phyloP scores from a whole-genome alignment of 2,797 vertebrate species.

The Falco cherrug region DNA sequence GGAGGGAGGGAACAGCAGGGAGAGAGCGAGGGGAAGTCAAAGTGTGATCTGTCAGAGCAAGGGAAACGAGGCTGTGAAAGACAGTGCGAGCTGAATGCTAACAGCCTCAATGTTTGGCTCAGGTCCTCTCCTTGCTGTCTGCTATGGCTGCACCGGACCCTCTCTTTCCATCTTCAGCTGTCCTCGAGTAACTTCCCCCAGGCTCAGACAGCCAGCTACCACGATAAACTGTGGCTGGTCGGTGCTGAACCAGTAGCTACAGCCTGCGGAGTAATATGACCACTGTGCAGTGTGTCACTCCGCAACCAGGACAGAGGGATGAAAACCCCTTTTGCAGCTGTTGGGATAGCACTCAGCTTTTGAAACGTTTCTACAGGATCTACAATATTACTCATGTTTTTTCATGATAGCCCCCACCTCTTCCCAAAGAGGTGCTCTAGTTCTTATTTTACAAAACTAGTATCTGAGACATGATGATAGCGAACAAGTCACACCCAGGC shows the following conservation, averaged over 20 bases:
- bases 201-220: neutral
- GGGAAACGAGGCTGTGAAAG: neutral
- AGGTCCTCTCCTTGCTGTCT: neutral
- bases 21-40: neutral
- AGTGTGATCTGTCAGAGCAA: neutral
- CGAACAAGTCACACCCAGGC: neutral
- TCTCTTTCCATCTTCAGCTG: neutral
- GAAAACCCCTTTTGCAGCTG: neutral
- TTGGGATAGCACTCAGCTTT: neutral
- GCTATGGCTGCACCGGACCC: neutral
- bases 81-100: neutral
- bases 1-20: neutral
- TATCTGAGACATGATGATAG: neutral
- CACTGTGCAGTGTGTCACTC: accelerated
- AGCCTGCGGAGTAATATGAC: neutral
- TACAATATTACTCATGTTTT: neutral
- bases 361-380: neutral
- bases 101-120: neutral
- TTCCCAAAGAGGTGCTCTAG: neutral
- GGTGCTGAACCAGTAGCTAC: neutral
- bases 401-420: neutral
- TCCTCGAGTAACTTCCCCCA: neutral
- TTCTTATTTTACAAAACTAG: neutral
- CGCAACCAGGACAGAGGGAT: accelerated
- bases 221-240: neutral